These are phyloP conservation scores for Austrolebias charrua DNA, from an alignment of 2,797 vertebrate genomes.

Conservation along the genomic window DNA sequence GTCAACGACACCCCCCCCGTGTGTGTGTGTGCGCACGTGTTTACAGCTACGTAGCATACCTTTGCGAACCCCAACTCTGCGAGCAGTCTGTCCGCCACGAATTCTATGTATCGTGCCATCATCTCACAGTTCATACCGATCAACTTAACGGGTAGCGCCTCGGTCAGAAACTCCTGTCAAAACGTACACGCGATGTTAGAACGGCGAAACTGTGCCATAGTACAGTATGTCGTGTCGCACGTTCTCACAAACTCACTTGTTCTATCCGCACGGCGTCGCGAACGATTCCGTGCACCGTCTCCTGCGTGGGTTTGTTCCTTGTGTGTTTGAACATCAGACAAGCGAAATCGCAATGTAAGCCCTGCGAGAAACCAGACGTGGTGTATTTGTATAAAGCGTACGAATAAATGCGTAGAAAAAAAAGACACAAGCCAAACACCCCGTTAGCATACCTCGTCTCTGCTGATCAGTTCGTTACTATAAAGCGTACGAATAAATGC, in stretches of 20 bases:
- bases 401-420: too few relatives aligned
- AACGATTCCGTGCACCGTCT: constrained; percentile 83
- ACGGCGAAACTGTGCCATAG: too few relatives aligned
- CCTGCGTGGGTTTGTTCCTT: constrained; percentile 81
- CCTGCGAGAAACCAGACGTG: constrained; percentile 70
- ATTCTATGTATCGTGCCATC: constrained; percentile 96
- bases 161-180: constrained; percentile 90
- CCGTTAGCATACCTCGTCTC: too few relatives aligned
- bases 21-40: too few relatives aligned
- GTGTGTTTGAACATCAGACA: constrained; percentile 98
- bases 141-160: constrained; percentile 91
- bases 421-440: too few relatives aligned
- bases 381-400: constrained; percentile 7
- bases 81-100: constrained; percentile 92
- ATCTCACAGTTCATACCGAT: constrained; percentile 96
- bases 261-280: constrained; percentile 89
- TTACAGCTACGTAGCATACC: constrained; percentile 69
- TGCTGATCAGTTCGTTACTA: too few relatives aligned
- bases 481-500: too few relatives aligned
- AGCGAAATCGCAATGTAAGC: constrained; percentile 95
- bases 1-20: too few relatives aligned
- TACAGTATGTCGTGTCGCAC: too few relatives aligned
- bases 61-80: constrained; percentile 92
- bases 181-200: neutral
- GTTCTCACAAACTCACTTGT: constrained; percentile 77